Base-by-base conservation (phyloP, 2,113 vertebrate species). In the Thalassoma bifasciatum region DNA sequence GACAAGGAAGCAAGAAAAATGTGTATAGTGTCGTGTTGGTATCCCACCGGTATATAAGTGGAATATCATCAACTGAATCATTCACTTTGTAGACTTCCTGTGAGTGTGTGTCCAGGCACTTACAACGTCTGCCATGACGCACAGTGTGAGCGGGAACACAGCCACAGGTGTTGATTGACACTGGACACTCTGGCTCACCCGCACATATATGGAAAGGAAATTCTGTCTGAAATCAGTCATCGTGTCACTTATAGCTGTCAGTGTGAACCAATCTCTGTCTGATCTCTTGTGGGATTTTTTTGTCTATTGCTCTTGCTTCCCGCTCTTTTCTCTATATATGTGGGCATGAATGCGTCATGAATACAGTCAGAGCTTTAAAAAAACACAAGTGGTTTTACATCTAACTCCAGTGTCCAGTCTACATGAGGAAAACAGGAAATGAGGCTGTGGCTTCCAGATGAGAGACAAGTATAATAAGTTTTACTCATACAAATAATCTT, bases 151-250 rank as follows among this genome's bases (percentile, higher is more conserved):
- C 66, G 51, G 34, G 51, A 69, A 60, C 70, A 58, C 58, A 77
- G 46, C 11, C 13, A 51, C 47, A 77, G 1, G 67, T 80, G 77
- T 50, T 82, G 82, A 89, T 66, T 91, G 75, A 91, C 75, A 61
- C 59, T 59, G 61, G 22, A 70, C 71, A 70, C 76, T 50, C 47
- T 11, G 1, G 1, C 42, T 14, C 42, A 30, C 30, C 30, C n/a
- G n/a, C n/a, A n/a, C n/a, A n/a, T n/a, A n/a, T n/a, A n/a, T n/a
- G 6, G 30, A 30, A 30, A 30, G 42, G 42, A 44, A 14, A 44
- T 67, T 83, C 69, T 46, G 61, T 42, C 62, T 65, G 83, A 66
- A 91, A 88, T 91, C 90, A 82, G 72, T 93, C 87, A 77, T 81
- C 79, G 2, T 14, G 62, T 6, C 22, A 83, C 82, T 86, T 89